These are phyloP conservation scores for Homarus americanus DNA, from an alignment of 1,140 invertebrate genomes.

Conservation along the genomic window DNA sequence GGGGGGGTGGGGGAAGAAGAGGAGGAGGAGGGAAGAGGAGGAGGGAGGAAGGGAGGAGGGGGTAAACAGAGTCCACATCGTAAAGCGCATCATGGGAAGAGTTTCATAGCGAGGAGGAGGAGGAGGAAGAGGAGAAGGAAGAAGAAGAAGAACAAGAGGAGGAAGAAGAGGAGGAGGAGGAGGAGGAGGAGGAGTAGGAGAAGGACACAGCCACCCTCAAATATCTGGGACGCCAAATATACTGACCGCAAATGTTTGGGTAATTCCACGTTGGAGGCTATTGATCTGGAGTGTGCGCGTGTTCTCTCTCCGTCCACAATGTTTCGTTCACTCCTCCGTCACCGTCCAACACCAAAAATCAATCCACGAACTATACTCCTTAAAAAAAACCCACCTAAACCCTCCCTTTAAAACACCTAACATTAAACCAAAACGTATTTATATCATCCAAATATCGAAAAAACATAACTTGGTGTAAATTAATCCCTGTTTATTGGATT, in stretches of 20 bases:
- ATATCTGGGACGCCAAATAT: slow-evolving; percentile 61
- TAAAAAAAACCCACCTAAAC: no score
- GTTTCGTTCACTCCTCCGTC: not conserved
- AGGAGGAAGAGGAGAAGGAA: no score
- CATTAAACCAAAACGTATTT: no score
- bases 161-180: not conserved
- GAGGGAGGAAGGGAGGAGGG: not conserved
- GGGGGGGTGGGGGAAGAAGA: not conserved
- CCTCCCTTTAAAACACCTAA: no score
- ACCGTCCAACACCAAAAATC: no score
- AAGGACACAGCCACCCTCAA: not conserved
- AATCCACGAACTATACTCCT: no score
- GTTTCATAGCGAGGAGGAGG: no score
- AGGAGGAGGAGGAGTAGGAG: not conserved
- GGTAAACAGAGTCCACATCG: not conserved
- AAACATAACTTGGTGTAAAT: no score
- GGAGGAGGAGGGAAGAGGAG: not conserved
- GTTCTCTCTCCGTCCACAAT: slow-evolving; percentile 17
- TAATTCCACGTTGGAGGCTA: slow-evolving; percentile 51
- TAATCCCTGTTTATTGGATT: no score
- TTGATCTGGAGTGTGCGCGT: slow-evolving; percentile 50
- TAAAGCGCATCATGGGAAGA: no score
- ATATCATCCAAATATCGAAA: no score
- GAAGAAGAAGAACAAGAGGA: not conserved
- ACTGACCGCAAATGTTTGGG: slow-evolving; percentile 46